A percentile compares a stretch with the other conserved stretches of the same genome.
Evolutionary conservation across 2,888 invertebrate genomes (phyloP).

Genomic region (Esperia sulphurella): DNA sequence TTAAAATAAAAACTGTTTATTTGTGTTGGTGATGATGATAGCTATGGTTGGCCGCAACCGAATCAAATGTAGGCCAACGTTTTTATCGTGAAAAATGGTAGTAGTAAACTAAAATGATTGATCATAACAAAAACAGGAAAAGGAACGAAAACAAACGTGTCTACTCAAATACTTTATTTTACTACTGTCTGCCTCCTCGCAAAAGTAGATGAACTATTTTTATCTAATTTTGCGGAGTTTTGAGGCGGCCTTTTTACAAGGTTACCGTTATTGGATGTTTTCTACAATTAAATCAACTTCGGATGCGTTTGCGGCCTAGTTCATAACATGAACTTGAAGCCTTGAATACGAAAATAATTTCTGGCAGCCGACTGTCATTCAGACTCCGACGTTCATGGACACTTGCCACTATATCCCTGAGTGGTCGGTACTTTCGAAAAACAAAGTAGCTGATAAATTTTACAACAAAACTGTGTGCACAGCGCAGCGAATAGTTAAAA

Average conservation of each 20-base stretch:
- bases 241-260: no score
- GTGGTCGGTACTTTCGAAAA: not conserved
- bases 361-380: constrained; percentile 32
- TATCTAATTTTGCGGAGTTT: no score
- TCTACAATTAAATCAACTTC: not conserved
- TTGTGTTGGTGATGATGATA: not conserved
- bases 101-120: constrained; percentile 8
- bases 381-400: constrained; percentile 37
- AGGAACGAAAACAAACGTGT: no score
- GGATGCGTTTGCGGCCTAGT: constrained; percentile 2
- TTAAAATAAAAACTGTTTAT: not conserved
- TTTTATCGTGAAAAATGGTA: constrained; percentile 15
- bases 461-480: no score
- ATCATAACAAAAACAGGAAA: not conserved
- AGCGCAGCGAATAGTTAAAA: no score
- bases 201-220: no score
- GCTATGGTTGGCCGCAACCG: constrained; percentile 24
- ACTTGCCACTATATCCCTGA: constrained; percentile 29
- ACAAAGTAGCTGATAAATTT: no score
- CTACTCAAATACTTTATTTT: no score
- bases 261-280: no score
- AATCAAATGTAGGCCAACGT: constrained; percentile 24
- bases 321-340: constrained; percentile 39
- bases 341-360: constrained; percentile 42
- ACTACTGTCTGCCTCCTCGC: no score